Evolutionary conservation across 1,140 invertebrate species (phyloP).

Genomic region (Phymorhynchus buccinoides): DNA sequence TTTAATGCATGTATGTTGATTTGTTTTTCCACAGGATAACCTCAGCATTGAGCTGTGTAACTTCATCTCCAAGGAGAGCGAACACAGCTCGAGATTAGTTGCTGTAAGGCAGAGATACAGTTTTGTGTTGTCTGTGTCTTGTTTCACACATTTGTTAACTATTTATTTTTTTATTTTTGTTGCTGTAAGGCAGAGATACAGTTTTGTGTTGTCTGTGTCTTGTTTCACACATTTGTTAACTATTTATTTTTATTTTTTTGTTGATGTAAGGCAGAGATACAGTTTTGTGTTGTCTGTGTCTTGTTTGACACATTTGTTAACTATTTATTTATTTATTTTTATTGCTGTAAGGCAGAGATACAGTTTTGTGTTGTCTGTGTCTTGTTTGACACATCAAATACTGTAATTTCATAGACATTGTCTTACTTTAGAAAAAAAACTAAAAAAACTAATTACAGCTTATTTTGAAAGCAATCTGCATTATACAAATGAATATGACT

Average conservation of each 20-base stretch:
- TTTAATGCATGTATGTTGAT: neutral
- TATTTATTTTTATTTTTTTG: no score
- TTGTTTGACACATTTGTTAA: no score
- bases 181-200: conserved; percentile 55
- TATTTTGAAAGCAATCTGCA: no score
- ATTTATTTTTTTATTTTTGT: no score
- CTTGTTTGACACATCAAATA: no score
- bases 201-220: neutral
- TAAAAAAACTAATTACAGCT: no score
- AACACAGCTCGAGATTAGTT: conserved; percentile 73
- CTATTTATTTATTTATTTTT: no score
- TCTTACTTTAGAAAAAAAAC: no score
- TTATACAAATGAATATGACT: no score
- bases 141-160: no score
- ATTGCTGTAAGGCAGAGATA: conserved; percentile 58
- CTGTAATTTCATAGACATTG: no score
- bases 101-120: conserved; percentile 54
- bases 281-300: neutral
- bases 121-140: neutral
- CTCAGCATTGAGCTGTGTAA: conserved; percentile 93
- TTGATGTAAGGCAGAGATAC: conserved; percentile 58
- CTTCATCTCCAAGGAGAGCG: conserved; percentile 88
- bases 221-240: no score
- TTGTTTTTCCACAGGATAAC: conserved; percentile 78
- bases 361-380: neutral